A percentile compares a stretch with the other conserved stretches of the same genome.
Evolutionary conservation across 2,888 invertebrate genomes (phyloP).

Genomic region (Coelinius sp.): DNA sequence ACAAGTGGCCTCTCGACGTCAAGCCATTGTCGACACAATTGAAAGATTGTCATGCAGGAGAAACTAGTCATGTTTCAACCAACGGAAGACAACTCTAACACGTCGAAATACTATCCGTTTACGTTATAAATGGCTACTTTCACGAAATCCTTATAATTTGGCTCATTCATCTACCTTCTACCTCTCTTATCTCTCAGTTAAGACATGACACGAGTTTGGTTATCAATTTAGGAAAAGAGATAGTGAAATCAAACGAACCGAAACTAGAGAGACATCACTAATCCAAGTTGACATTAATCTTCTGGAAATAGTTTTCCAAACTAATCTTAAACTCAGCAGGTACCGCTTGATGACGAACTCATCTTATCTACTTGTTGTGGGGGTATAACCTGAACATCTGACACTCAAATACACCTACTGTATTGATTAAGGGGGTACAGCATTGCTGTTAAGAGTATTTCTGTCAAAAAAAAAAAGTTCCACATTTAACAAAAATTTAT

Average conservation of each 20-base stretch:
- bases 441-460: too few species aligned
- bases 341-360: not conserved
- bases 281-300: constrained; percentile 5
- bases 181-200: not conserved
- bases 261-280: not conserved
- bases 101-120: not conserved
- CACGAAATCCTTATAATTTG: not conserved
- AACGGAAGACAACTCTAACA: not conserved
- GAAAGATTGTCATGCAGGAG: constrained; percentile 21
- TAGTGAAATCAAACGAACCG: not conserved
- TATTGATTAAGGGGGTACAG: not conserved
- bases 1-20: constrained; percentile 20
- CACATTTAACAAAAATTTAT: too few species aligned
- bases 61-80: not conserved
- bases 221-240: not conserved
- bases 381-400: not conserved
- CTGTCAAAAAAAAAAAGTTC: too few species aligned
- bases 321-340: constrained; percentile 9
- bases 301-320: constrained; percentile 1
- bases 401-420: not conserved
- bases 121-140: not conserved
- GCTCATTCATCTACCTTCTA: not conserved
- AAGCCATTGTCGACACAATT: constrained; percentile 15
- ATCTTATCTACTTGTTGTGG: not conserved
- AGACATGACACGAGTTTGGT: not conserved